A percentile compares a stretch with the other conserved stretches of the same genome.
These are phyloP conservation scores for Telmatherina bonti DNA, from an alignment of 2,797 vertebrate species.

Conservation along the genomic window DNA sequence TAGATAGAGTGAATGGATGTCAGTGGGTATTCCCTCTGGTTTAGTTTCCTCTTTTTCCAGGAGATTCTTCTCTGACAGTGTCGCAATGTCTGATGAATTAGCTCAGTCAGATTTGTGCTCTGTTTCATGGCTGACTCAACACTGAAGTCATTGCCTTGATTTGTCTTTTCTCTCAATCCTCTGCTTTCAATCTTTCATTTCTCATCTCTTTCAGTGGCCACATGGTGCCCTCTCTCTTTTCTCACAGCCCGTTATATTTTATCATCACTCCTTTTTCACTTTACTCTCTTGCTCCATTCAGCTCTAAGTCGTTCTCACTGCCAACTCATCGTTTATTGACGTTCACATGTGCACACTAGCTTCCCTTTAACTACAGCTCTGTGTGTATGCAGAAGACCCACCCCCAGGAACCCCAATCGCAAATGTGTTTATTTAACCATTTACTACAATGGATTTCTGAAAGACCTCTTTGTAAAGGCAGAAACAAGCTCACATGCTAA, in stretches of 20 bases:
- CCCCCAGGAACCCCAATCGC: neutral
- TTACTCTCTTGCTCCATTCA: neutral
- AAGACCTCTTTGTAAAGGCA: neutral
- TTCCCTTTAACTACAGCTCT: neutral
- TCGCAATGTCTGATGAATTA: conserved; percentile 38
- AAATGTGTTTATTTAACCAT: neutral
- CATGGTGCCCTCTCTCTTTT: neutral
- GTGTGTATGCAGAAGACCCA: neutral
- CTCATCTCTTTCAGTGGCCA: conserved; percentile 15
- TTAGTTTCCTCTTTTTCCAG: conserved; percentile 7
- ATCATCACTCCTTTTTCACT: neutral
- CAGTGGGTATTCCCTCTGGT: conserved; percentile 24
- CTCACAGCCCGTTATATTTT: neutral
- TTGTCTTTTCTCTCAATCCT: conserved; percentile 45
- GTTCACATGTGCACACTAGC: neutral
- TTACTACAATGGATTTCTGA: neutral
- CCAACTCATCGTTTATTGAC: neutral
- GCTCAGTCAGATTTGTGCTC: conserved; percentile 37
- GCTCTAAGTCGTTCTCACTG: neutral
- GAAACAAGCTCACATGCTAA: neutral
- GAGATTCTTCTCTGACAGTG: conserved; percentile 11
- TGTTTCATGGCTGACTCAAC: conserved; percentile 51
- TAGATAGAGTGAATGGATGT: conserved; percentile 20
- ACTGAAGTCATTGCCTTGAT: conserved; percentile 43
- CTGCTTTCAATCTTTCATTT: conserved; percentile 23